Evolutionary conservation across 1,140 invertebrate genomes (phyloP), one percentile per base, ranked within the genome.

Genomic region (Augochlora pura): DNA sequence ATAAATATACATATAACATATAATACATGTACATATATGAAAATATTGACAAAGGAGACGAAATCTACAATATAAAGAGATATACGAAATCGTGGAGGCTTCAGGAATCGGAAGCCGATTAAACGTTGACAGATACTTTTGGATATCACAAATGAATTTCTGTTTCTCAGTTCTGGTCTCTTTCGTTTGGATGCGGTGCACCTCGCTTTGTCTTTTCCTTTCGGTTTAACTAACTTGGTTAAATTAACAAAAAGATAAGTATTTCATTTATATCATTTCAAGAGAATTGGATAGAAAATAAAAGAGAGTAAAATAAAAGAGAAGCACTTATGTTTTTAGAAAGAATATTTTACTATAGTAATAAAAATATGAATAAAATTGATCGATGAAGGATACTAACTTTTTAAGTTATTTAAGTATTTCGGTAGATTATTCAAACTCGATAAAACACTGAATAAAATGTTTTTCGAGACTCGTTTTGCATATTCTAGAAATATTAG

Each of bases 121-220:
- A 46, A n/a, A 60, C 54, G 27, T 67, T 46, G 68, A 75, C 59
- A 59, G 49, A 83, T 80, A 52, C n/a, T 32, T 62, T 72, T 57
- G 54, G 23, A 64, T 83, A 76, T 80, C 66, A 75, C 81, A 83
- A 83, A 76, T 70, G 60, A 75, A 69, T 75, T 60, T 75, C 27
- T 16, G 16, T 38, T 59, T 70, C 62, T 71, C 49, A 27, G 8
- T 69, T 27, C 66, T 38, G 27, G 16, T 69, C 27, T 46, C 23
- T 52, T 27, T 59, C 0, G 6, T 23, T 25, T 14, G n/a, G 6
- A 76, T 16, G 3, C 12, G 16, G 23, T 74, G 66, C 42, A 32
- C 21, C 54, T 39, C 10, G 2, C 14, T 25, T 67, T 27, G 52
- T 67, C 38, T 10, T 59, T 21, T 2, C 16, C 54, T 49, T 42